Evolutionary conservation across 35 echinoderm and acorn worm genomes (phyloP), one percentile per base, ranked within the genome.

Genomic region (Stichopus chloronotus): DNA sequence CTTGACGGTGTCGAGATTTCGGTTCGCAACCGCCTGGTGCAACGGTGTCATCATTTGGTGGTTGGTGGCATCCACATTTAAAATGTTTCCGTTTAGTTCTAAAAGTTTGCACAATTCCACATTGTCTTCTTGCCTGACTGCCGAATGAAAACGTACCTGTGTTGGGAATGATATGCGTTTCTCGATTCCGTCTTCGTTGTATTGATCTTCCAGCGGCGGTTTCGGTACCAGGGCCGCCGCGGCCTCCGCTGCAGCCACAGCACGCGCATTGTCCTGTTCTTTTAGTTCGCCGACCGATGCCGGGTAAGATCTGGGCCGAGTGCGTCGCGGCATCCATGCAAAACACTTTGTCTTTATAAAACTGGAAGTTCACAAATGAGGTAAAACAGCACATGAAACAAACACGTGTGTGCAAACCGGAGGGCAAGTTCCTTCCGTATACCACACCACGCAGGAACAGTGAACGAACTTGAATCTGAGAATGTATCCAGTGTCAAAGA

Each of bases 1-100:
- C 63, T 99, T 99, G 19, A 99, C 95, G 6, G 83, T 95, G 78
- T 99, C 97, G 59, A 99, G 78, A 87, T 99, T 99, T 82, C 94
- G 80, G 63, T 92, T 95, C 12, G 92, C 57, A 8, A 96, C 95
- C 25, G 93, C 97, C 57, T 99, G 97, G 77, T 99, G 97, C 12
- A 99, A 89, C 10, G 94, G 72, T 5, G 95, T 93, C 84, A 99
- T 72, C 78, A 92, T 95, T 20, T 87, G 78, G 53, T 99, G 97
- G 65, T 95, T 99, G 8, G 94, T 16, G 30, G 92, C 76, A 58
- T 95, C 94, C 65, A 99, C 22, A 56, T 96, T 83, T 17, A 99
- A 55, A 16, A 90, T 25, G 12, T 78, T 10, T 77, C 88, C 80
- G 78, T 99, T 82, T 52, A 60, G 91, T 56, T 63, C 60, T 83